phyloP scores from a whole-genome alignment of 2,888 invertebrate genomes.

The Harpagoxenus sublaevis region DNA sequence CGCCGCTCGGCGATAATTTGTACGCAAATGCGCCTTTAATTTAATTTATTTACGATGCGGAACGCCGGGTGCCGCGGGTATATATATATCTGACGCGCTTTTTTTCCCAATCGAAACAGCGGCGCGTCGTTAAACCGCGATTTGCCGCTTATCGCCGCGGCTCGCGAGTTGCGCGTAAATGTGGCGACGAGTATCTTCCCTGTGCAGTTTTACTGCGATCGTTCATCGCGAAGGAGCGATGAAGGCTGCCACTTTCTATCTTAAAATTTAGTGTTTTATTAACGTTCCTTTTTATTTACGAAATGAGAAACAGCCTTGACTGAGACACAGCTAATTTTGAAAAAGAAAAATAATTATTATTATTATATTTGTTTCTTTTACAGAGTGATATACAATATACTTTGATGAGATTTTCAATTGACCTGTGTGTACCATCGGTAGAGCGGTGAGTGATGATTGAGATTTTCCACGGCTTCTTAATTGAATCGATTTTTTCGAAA shows the following conservation, averaged over 20 bases:
- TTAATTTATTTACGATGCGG: conserved; percentile 50
- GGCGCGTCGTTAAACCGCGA: conserved; percentile 23
- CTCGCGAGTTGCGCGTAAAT: conserved; percentile 13
- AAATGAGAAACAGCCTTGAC: not conserved
- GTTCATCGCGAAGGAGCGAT: not conserved
- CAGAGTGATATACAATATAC: not conserved
- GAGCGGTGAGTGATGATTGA: conserved; percentile 1
- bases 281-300: not conserved
- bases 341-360: not conserved
- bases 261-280: conserved; percentile 12
- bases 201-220: not conserved
- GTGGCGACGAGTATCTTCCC: not conserved
- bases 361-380: not conserved
- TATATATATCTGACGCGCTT: not conserved
- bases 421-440: not conserved
- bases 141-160: conserved; percentile 3
- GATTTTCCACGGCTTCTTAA: not conserved
- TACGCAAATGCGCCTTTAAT: conserved; percentile 44
- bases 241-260: not conserved
- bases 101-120: conserved; percentile 17
- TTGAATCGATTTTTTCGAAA: conserved; percentile 11
- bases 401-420: not conserved
- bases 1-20: conserved; percentile 40
- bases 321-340: not conserved
- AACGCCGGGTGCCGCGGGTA: conserved; percentile 4